Conservation (phyloP, 2,113 vertebrate genomes). For the Gobius niger region DNA sequence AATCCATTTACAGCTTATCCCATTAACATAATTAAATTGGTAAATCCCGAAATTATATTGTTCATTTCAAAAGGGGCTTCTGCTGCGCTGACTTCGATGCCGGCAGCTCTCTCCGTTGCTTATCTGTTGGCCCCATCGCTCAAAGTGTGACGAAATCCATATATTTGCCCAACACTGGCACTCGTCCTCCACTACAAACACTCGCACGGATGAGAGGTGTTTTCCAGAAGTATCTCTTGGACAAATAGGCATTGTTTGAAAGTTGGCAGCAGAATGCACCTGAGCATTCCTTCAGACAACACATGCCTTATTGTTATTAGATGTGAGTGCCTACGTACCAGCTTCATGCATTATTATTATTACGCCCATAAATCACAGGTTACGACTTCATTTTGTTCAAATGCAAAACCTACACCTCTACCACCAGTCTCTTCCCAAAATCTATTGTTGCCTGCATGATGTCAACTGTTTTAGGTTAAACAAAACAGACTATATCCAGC, state of each 20-base stretch:
- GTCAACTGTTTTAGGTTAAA: too few species aligned
- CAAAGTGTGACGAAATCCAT: neutral
- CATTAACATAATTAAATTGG: too few species aligned
- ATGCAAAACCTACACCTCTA: neutral
- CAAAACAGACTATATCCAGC: too few species aligned
- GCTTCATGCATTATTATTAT: neutral
- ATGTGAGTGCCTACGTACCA: neutral
- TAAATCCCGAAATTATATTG: too few species aligned
- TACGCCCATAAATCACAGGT: conserved; percentile 5
- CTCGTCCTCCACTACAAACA: neutral
- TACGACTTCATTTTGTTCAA: neutral
- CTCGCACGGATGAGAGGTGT: neutral
- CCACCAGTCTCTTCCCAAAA: too few species aligned
- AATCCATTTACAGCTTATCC: too few species aligned
- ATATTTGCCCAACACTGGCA: neutral
- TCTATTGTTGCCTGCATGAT: too few species aligned
- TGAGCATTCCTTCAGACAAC: neutral
- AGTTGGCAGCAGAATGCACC: neutral
- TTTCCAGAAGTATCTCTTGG: neutral
- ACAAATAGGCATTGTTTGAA: conserved; percentile 10
- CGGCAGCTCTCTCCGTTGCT: neutral
- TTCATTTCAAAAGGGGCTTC: neutral
- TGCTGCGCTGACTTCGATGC: neutral
- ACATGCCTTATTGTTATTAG: conserved; percentile 5
- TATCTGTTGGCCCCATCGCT: neutral